Evolutionary conservation across 2,888 invertebrate species (phyloP).

Genomic region (Chloroclysta siterata): DNA sequence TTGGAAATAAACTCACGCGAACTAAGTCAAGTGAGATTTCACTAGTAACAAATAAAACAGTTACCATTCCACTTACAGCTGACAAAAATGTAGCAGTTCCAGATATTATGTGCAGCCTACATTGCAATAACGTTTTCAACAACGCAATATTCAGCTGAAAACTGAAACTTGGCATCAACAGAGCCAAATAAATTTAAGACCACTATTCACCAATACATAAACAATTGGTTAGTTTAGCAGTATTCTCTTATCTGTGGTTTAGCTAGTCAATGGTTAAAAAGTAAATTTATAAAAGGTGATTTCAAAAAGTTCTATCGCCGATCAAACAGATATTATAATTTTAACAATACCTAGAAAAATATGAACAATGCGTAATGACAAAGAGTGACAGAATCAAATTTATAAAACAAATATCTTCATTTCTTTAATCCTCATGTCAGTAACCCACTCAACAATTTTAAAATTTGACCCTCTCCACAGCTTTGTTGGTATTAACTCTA

Average conservation of each 20-base stretch:
- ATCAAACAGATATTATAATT: too few species aligned
- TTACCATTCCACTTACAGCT: not conserved
- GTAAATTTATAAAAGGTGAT: too few species aligned
- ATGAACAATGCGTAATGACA: too few species aligned
- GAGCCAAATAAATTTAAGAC: slow-evolving; percentile 25
- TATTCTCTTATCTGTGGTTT: not conserved
- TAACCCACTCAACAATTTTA: too few species aligned
- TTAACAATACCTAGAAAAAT: too few species aligned
- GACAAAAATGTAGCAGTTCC: not conserved
- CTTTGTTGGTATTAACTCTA: too few species aligned
- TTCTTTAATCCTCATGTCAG: not conserved
- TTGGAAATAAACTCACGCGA: too few species aligned
- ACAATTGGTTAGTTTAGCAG: slow-evolving; percentile 2
- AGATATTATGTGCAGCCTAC: slow-evolving; percentile 4
- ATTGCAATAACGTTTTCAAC: slow-evolving; percentile 30
- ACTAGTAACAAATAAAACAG: not conserved
- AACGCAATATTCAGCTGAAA: slow-evolving; percentile 22
- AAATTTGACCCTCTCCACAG: too few species aligned
- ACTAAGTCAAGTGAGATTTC: not conserved
- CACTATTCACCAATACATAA: slow-evolving; percentile 5
- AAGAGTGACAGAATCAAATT: too few species aligned
- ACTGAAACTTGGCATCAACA: slow-evolving; percentile 33
- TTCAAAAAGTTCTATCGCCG: too few species aligned
- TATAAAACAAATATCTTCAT: not conserved
- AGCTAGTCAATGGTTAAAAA: not conserved